Base-by-base conservation (phyloP, 2,888 invertebrate genomes). In the Hirtodrosophila alboralis region DNA sequence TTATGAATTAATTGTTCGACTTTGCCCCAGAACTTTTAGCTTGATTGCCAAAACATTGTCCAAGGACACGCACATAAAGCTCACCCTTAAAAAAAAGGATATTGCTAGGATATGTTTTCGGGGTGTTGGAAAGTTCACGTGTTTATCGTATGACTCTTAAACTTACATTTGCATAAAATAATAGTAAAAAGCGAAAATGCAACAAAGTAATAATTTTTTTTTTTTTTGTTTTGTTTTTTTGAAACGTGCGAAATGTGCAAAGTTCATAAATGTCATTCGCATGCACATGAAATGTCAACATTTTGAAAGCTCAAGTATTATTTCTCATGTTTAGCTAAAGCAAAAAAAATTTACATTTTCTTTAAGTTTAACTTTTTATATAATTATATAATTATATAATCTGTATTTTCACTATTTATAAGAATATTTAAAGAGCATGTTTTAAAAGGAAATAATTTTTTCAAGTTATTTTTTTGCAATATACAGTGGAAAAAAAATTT, bases 111-210 rank as follows among this genome's bases (percentile, higher is more conserved):
- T 21, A 13, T 13, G 6, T n/a, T n/a, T n/a, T n/a, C n/a, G n/a
- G 7, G 4, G n/a, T n/a, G n/a, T 28, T n/a, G 28, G 1, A 16
- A 10, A 38, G 34, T 43, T 21, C 52, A 66, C 16, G 44, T 48
- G 48, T 40, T 44, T 52, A 52, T 59, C 48, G 52, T 48, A 48
- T 44, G 33, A 43, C 40, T 43, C 13, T 49, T 57, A 41, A 57
- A 36, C 52, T 43, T 2, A 7, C 34, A 66, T 68, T 68, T 68
- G 52, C 73, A 68, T 67, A 72, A 66, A 49, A 54, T 41, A 40
- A 36, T 18, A 30, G 52, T 31, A 13, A 28, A 49, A n/a, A 12
- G 13, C 8, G 21, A 13, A 9, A 13, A 8, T 3, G 37, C 18
- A 62, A 18, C 10, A 41, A 16, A 31, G 43, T 34, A 31, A 56